Evolutionary conservation across 2,113 vertebrate species (phyloP).

Genomic region (Thalassarche chlororhynchos): DNA sequence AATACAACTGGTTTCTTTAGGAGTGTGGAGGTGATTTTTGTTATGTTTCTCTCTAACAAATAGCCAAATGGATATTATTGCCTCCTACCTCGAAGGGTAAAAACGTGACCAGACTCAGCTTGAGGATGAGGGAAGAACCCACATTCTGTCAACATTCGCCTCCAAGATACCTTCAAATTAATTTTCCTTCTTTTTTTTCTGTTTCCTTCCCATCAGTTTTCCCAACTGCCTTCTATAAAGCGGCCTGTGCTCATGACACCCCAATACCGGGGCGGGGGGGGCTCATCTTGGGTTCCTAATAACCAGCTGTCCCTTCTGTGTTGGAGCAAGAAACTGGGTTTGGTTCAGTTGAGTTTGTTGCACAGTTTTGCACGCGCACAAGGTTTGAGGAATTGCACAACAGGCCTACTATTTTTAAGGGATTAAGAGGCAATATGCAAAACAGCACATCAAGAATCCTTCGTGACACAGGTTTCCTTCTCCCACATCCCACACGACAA

Average conservation of each 20-base stretch:
- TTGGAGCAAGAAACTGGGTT: not conserved
- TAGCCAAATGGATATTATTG: not conserved
- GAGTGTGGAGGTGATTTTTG: not conserved
- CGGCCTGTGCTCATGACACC: not conserved
- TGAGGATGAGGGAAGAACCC: not conserved
- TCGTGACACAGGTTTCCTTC: not conserved
- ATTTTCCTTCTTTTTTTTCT: not conserved
- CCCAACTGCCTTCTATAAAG: not conserved
- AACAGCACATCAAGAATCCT: not conserved
- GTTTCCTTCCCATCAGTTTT: not conserved
- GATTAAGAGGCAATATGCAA: not conserved
- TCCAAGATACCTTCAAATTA: not conserved
- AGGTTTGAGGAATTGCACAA: not conserved
- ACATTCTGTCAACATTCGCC: not conserved
- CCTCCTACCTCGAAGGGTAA: not conserved
- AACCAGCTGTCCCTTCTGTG: not conserved
- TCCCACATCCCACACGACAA: constrained; percentile 1
- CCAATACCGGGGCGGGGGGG: too few species aligned
- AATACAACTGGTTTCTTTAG: not conserved
- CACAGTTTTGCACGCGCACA: not conserved
- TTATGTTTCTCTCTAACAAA: not conserved
- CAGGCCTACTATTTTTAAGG: not conserved
- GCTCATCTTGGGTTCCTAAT: not conserved
- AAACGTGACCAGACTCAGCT: not conserved
- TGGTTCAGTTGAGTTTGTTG: not conserved